phyloP scores from a whole-genome alignment of 2,797 vertebrate species.

The Phrynocephalus guinanensis region DNA sequence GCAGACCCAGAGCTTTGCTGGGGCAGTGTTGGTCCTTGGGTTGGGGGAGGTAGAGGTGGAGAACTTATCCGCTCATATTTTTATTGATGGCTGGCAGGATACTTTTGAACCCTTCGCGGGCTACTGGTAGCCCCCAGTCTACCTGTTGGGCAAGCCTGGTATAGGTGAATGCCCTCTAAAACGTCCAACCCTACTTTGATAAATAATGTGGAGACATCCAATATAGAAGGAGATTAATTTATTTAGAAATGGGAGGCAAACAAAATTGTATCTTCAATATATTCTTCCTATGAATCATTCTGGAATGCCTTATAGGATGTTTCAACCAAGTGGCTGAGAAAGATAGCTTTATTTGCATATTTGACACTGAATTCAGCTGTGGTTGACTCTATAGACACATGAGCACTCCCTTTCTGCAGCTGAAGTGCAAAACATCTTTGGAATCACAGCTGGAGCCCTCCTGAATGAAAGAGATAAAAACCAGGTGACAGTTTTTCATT shows the following conservation, averaged over 20 bases:
- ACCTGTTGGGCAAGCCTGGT: too few relatives aligned
- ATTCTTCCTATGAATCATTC: conserved; percentile 50
- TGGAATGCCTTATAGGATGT: conserved; percentile 52
- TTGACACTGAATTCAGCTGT: conserved; percentile 62
- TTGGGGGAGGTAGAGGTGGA: too few relatives aligned
- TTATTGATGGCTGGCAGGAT: too few relatives aligned
- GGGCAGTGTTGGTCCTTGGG: too few relatives aligned
- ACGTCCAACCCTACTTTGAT: conserved; percentile 29
- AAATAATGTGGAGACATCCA: conserved; percentile 47
- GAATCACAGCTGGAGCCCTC: conserved; percentile 43
- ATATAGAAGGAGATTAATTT: conserved; percentile 38
- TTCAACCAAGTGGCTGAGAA: conserved; percentile 51
- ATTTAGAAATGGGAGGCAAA: conserved; percentile 49
- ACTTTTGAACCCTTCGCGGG: too few relatives aligned
- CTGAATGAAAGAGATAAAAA: conserved; percentile 52
- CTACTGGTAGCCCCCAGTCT: too few relatives aligned
- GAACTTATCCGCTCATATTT: too few relatives aligned
- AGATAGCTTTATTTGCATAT: conserved; percentile 57
- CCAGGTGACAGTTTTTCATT: conserved; percentile 33
- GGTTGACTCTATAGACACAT: conserved; percentile 43
- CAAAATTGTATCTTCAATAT: conserved; percentile 45
- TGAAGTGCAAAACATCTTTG: conserved; percentile 22
- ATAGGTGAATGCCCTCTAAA: background rate
- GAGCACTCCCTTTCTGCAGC: conserved; percentile 28
- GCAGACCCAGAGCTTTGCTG: too few relatives aligned